Percentiles rank a stretch among this genome's conserved stretches.
These are phyloP conservation scores for Pocillopora grandis DNA, from an alignment of 92 coral and sea anemone genomes.

Conservation along the genomic window DNA sequence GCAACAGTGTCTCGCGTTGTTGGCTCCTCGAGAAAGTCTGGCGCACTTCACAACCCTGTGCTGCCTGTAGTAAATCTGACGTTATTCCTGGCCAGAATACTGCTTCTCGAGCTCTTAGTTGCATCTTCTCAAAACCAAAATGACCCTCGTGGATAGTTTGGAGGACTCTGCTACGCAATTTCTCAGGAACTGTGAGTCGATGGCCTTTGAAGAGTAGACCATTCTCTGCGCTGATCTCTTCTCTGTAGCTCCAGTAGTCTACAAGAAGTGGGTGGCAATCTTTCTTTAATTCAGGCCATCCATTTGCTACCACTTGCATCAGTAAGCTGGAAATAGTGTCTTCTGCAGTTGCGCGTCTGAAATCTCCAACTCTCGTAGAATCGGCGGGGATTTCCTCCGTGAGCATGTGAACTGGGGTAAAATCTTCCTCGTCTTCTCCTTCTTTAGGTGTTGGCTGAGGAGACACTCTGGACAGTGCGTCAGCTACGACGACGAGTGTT, in stretches of 20 bases:
- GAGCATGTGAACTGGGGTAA: conserved; percentile 15
- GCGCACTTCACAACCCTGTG: conserved; percentile 6
- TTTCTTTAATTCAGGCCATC: conserved; percentile 46
- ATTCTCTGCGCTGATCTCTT: conserved; percentile 55
- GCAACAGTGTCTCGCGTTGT: conserved; percentile 20
- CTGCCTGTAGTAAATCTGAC: background rate
- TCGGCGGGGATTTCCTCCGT: background rate
- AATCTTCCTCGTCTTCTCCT: background rate
- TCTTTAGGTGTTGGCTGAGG: conserved; percentile 1
- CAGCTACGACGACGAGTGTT: conserved; percentile 3
- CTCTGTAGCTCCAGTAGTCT: conserved; percentile 57
- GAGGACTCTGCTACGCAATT: conserved; percentile 15
- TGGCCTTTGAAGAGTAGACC: conserved; percentile 57
- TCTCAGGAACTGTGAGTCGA: conserved; percentile 3
- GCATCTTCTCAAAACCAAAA: too few relatives aligned
- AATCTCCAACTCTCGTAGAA: background rate
- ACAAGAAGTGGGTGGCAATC: conserved; percentile 15
- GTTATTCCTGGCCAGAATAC: too few relatives aligned
- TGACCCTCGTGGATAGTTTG: background rate
- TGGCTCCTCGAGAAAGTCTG: conserved; percentile 15
- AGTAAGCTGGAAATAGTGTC: background rate
- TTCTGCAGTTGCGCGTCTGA: background rate
- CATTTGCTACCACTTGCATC: conserved; percentile 42
- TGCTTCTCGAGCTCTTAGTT: too few relatives aligned
- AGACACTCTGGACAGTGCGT: conserved; percentile 9